A percentile compares a stretch with the other conserved stretches of the same genome.
phyloP scores from a whole-genome alignment of 1,140 invertebrate genomes.

The Bathynomus jamesi region DNA sequence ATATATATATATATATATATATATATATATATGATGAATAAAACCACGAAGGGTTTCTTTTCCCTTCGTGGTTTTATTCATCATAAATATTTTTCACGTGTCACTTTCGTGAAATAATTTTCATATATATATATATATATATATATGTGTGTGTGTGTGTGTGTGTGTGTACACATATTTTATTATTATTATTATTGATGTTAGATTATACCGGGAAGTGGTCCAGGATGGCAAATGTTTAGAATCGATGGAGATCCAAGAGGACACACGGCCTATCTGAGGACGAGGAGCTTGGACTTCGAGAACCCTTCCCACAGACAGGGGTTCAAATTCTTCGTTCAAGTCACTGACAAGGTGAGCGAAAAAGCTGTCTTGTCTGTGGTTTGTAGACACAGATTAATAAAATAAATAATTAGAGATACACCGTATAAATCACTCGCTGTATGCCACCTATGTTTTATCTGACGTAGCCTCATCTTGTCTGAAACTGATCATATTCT shows the following conservation, averaged over 20 bases:
- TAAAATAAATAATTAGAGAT: too few relatives aligned
- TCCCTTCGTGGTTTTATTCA: too few relatives aligned
- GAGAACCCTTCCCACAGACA: slow-evolving; percentile 71
- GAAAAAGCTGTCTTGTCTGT: not conserved
- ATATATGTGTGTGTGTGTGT: not conserved
- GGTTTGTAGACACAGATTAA: too few relatives aligned
- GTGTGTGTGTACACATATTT: not conserved
- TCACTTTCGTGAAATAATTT: too few relatives aligned
- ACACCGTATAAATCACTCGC: too few relatives aligned
- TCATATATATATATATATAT: slow-evolving; percentile 1
- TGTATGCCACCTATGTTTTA: too few relatives aligned
- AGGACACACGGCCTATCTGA: slow-evolving; percentile 42
- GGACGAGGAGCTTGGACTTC: slow-evolving; percentile 55
- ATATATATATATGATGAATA: not conserved
- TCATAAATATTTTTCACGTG: too few relatives aligned
- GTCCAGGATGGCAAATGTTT: slow-evolving; percentile 42
- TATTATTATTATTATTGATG: not conserved
- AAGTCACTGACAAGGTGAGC: slow-evolving; percentile 74
- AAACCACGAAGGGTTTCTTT: too few relatives aligned
- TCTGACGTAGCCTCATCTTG: too few relatives aligned
- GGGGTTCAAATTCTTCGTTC: slow-evolving; percentile 71
- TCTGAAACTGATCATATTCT: too few relatives aligned
- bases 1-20: not conserved
- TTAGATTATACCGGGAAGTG: slow-evolving; percentile 41
- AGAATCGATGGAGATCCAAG: slow-evolving; percentile 41